Evolutionary conservation across 2,113 vertebrate genomes (phyloP).

Genomic region (Enhydra lutris): DNA sequence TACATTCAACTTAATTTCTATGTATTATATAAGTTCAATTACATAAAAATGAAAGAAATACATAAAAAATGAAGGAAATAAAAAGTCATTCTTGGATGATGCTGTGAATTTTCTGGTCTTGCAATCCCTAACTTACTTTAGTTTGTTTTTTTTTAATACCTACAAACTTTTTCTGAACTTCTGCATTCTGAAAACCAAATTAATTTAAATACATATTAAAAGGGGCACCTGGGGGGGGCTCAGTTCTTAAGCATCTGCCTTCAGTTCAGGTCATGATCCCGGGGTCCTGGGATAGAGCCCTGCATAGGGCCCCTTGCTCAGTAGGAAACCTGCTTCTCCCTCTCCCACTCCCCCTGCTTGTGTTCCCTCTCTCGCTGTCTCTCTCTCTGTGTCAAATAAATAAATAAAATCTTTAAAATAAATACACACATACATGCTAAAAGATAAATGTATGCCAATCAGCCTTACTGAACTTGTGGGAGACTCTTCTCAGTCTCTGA

Average conservation of each 20-base stretch:
- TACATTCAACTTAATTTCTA: conserved; percentile 20
- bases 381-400: too few species aligned
- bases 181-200: conserved; percentile 1
- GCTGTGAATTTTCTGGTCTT: conserved; percentile 12
- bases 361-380: too few species aligned
- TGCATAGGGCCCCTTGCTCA: too few species aligned
- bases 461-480: not conserved
- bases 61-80: not conserved
- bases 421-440: not conserved
- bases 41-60: not conserved
- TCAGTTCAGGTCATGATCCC: too few species aligned
- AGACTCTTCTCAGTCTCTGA: not conserved
- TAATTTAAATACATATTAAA: conserved; percentile 42
- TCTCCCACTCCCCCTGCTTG: too few species aligned
- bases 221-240: not conserved
- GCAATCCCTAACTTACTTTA: not conserved
- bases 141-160: conserved; percentile 21
- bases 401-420: too few species aligned
- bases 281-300: too few species aligned
- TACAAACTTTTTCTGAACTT: not conserved
- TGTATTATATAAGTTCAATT: not conserved
- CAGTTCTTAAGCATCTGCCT: too few species aligned
- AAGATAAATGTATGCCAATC: not conserved
- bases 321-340: too few species aligned
- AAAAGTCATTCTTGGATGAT: not conserved